Percentiles rank a stretch among this genome's conserved stretches.
These are phyloP conservation scores for Mastigias papua DNA, from an alignment of 30 jellyfish, hydroid and myxozoan species.

Conservation along the genomic window DNA sequence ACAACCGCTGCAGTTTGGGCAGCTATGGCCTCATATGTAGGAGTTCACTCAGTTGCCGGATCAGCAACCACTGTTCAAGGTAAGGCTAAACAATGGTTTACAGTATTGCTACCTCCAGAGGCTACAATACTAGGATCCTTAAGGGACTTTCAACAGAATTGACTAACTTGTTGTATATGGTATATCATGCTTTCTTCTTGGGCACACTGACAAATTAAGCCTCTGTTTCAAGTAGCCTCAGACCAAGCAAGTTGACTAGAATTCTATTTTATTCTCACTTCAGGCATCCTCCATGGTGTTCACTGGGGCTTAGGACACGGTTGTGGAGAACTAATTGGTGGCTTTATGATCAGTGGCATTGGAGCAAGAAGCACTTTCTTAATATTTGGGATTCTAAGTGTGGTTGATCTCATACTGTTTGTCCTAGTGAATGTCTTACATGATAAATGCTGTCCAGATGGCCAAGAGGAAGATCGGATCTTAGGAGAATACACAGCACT, in stretches of 20 bases:
- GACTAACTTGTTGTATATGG: too few relatives aligned
- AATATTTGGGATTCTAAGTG: constrained; percentile 77
- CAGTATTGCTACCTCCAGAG: too few relatives aligned
- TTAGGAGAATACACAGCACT: not conserved
- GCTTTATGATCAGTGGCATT: constrained; percentile 83
- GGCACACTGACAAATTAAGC: too few relatives aligned
- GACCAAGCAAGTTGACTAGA: too few relatives aligned
- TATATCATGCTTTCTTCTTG: too few relatives aligned
- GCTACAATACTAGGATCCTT: too few relatives aligned
- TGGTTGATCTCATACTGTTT: constrained; percentile 60
- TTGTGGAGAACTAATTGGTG: constrained; percentile 94
- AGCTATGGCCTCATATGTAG: constrained; percentile 94
- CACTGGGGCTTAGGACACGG: constrained; percentile 99
- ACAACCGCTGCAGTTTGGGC: constrained; percentile 99
- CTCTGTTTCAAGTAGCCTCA: too few relatives aligned
- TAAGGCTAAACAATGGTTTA: too few relatives aligned
- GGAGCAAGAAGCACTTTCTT: constrained; percentile 86
- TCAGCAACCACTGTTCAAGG: constrained; percentile 95
- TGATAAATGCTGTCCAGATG: constrained; percentile 70
- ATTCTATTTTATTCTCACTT: not conserved
- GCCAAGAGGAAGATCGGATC: constrained; percentile 2
- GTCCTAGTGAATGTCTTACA: constrained; percentile 52
- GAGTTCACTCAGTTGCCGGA: constrained; percentile 82
- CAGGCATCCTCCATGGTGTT: constrained; percentile 90
- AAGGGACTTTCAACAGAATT: too few relatives aligned